These are phyloP conservation scores for Sylvicapra grimmia DNA, from an alignment of 2,113 vertebrate genomes.

Conservation along the genomic window DNA sequence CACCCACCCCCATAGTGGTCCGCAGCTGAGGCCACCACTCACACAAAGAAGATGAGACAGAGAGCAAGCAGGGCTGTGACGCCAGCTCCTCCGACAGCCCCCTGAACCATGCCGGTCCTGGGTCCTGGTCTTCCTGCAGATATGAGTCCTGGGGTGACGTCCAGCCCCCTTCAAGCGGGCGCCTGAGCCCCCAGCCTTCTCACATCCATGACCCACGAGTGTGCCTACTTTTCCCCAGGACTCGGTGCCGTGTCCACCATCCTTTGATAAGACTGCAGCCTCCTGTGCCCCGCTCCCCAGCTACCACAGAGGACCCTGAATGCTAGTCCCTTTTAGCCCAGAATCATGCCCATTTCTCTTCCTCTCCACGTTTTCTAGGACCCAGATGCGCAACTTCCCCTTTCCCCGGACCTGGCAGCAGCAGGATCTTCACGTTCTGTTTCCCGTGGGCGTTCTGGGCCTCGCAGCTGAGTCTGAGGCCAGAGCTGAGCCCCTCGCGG, in stretches of 20 bases:
- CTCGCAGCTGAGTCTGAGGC: not conserved
- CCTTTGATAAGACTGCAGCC: not conserved
- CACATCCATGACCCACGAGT: rapidly evolving
- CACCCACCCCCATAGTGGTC: not conserved
- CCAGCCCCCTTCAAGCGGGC: not conserved
- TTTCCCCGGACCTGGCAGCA: not conserved
- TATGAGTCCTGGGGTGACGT: not conserved
- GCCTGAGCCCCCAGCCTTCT: not conserved
- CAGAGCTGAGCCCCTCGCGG: rapidly evolving
- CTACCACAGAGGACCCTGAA: not conserved
- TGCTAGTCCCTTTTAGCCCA: not conserved
- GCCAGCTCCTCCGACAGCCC: not conserved
- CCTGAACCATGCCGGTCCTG: not conserved
- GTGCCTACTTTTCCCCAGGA: not conserved
- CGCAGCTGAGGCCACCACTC: not conserved
- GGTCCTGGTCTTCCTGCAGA: not conserved
- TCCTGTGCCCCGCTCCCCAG: no score
- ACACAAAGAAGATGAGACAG: not conserved
- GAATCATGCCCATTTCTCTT: not conserved
- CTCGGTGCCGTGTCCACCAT: rapidly evolving
- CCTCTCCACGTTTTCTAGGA: not conserved
- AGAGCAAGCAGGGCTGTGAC: not conserved
- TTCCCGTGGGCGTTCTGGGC: rapidly evolving
- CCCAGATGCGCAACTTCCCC: rapidly evolving
- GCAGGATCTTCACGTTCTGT: rapidly evolving